Base-by-base conservation (phyloP, 2,888 invertebrate genomes). In the Drosophila glabriapex region DNA sequence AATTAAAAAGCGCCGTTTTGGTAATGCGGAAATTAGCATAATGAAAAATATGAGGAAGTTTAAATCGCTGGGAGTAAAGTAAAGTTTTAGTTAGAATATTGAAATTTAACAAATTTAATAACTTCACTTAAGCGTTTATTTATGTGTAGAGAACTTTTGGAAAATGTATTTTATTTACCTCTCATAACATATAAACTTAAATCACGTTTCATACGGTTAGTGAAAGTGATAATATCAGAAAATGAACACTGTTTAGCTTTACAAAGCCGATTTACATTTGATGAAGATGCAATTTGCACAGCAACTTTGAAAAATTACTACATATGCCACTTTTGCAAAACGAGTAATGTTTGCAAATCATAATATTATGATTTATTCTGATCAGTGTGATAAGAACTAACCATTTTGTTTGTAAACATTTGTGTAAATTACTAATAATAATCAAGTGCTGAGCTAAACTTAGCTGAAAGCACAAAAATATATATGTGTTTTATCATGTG, bases 1-100 rank as follows among this genome's bases (percentile, higher is more conserved):
- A 54, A 71, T 76, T 61, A 55, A 65, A 62, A 22, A 37, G 54
- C 39, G 65, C 50, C 52, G 73, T 80, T 76, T 66, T 28, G 60
- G 52, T 60, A 73, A 73, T 76, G 73, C 68, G 77, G 56, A 80
- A 73, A 29, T 37, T 22, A 4, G 4, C 6, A 5, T 2, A 22
- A 1, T n/a, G 14, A 7, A 37, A 53, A 49, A 25, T 16, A 10
- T 39, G 29, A 6, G 14, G 1, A 28, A 41, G n/a, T 52, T 33
- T 33, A 16, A 4, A 6, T 4, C 0, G n/a, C n/a, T 39, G n/a
- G n/a, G 1, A 22, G 33, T 12, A 22, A 22, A 46, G 46, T 22
- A 12, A 25, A 16, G 22, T 25, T 14, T 9, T 7, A 14, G 22
- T 43, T 16, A 0, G 4, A 46, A 46, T 25, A 25, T 46, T 25